Conservation (phyloP, 2,113 vertebrate genomes). For the Porphyrio hochstetteri region DNA sequence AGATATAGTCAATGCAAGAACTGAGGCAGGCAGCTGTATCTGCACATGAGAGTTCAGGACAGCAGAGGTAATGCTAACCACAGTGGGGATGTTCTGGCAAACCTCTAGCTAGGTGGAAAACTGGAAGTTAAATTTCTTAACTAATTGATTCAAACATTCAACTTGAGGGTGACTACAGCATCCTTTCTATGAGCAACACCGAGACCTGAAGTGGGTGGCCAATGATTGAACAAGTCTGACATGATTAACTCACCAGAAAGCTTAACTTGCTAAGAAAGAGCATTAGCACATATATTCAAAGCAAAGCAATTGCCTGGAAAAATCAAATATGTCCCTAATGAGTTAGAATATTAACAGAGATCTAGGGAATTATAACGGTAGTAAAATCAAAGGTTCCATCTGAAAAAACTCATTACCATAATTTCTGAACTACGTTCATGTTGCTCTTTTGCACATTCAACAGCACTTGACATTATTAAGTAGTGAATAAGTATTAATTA, state of each 20-base stretch:
- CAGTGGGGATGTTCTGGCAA: background rate
- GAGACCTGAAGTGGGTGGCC: background rate
- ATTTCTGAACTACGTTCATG: background rate
- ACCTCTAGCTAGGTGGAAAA: background rate
- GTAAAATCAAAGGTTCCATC: background rate
- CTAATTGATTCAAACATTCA: background rate
- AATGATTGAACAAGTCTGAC: background rate
- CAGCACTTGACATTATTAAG: slow-evolving; percentile 12
- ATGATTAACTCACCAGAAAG: background rate
- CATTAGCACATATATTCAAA: background rate
- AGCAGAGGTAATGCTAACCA: background rate
- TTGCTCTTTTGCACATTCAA: slow-evolving; percentile 3
- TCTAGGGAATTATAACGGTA: background rate
- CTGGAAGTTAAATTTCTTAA: background rate
- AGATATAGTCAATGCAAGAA: background rate
- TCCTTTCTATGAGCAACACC: background rate
- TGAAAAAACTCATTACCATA: background rate
- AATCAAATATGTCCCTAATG: background rate
- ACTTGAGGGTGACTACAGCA: background rate
- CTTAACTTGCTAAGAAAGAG: background rate
- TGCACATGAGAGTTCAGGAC: background rate
- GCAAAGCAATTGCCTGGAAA: slow-evolving; percentile 8
- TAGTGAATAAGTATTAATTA: slow-evolving; percentile 8
- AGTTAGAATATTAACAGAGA: slow-evolving; percentile 2
- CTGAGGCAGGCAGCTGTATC: background rate